phyloP scores from a whole-genome alignment of 2,888 invertebrate species.

The Cepaea hortensis region DNA sequence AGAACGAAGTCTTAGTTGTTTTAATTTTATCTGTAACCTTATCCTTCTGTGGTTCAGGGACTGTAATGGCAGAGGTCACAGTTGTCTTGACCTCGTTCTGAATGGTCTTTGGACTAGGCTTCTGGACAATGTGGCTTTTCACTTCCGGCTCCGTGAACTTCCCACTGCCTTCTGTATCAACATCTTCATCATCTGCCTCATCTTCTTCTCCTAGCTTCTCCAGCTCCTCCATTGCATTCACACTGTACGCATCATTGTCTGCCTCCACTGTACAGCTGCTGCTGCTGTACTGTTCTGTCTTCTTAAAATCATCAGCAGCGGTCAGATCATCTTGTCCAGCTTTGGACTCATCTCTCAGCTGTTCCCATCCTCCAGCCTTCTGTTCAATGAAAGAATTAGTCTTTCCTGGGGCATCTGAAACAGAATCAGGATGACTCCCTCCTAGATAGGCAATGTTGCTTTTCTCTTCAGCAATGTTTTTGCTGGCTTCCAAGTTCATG shows the following conservation, averaged over 20 bases:
- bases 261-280: slow-evolving; percentile 34
- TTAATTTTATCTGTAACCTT: slow-evolving; percentile 13
- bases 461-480: slow-evolving; percentile 1
- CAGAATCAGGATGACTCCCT: background rate
- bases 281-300: slow-evolving; percentile 24
- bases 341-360: background rate
- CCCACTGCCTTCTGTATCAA: background rate
- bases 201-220: slow-evolving; percentile 65
- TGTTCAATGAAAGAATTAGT: background rate
- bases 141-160: background rate
- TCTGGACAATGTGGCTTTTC: slow-evolving; percentile 34
- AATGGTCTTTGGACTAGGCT: background rate
- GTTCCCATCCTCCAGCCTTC: background rate
- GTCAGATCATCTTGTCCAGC: slow-evolving; percentile 17
- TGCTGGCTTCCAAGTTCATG: background rate
- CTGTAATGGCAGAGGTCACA: background rate
- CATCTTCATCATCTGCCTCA: slow-evolving; percentile 31
- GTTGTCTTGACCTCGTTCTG: background rate
- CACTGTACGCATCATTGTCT: slow-evolving; percentile 67
- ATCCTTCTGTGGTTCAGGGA: slow-evolving; percentile 4
- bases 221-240: slow-evolving; percentile 72
- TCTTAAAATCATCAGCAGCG: slow-evolving; percentile 33
- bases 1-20: background rate
- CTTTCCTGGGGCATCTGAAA: background rate
- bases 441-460: background rate